Base-by-base conservation (phyloP, 2,113 vertebrate species). In the Arenaria interpres region DNA sequence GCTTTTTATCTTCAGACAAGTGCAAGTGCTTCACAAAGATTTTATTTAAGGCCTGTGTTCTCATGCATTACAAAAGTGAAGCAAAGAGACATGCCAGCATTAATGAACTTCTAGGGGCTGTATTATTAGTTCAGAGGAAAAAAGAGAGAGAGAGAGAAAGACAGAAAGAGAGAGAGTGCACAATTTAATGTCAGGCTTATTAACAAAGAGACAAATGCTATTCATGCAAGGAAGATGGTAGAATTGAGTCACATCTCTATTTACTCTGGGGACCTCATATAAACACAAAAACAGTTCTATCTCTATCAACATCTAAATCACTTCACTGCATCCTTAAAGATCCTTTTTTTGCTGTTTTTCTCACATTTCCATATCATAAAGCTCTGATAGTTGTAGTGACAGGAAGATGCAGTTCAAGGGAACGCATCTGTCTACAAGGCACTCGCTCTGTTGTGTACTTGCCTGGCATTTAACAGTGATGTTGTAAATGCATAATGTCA, bases 1-100 rank as follows among this genome's bases (percentile, higher is more conserved):
- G 95, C 63, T 93, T 97, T 97, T 97, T 96, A 97, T 97, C 97
- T 97, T 97, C 91, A 97, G 97, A 97, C 91, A 94, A 97, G 95
- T 89, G 94, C 94, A 91, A 97, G 89, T 85, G 93, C 91, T 96
- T 94, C 96, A 95, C 92, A 96, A 97, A 92, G 94, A 92, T 97
- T 97, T 97, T 96, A 96, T 96, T 96, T 97, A 94, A 97, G 92
- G 89, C 89, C 92, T 96, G 92, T 93, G 94, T 91, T 96, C 89
- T 95, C 89, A 93, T 96, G 96, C 94, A 95, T 97, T 97, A 95
- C 87, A 85, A 76, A 97, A 97, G 92, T 95, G 94, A 95, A 96
- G 91, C 91, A 89, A 89, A 90, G 71, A 96, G 91, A 95, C 62
- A 66, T 95, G 95, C 94, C 93, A 94, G 81, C 94, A 89, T 96